These are phyloP conservation scores for Antennarius maculatus DNA, from an alignment of 2,797 vertebrate species.

Conservation along the genomic window DNA sequence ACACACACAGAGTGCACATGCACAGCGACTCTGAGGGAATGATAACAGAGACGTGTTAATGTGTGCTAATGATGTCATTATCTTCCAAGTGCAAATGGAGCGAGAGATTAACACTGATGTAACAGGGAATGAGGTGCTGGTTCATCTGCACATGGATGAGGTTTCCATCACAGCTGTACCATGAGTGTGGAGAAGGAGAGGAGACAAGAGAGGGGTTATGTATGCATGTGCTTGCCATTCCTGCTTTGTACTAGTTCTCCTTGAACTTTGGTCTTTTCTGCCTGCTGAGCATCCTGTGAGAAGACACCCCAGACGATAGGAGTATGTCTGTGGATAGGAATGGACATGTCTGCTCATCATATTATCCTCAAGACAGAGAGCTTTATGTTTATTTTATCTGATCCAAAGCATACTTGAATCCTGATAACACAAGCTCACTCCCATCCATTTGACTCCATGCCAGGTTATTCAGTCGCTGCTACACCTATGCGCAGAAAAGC, in stretches of 20 bases:
- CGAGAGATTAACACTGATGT: slow-evolving; percentile 66
- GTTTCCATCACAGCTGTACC: slow-evolving; percentile 16
- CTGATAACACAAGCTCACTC: slow-evolving; percentile 23
- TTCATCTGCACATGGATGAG: slow-evolving; percentile 30
- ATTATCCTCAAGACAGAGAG: neutral
- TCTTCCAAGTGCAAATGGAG: slow-evolving; percentile 76
- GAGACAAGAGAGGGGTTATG: neutral
- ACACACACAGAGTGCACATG: slow-evolving; percentile 8
- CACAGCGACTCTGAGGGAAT: slow-evolving; percentile 46
- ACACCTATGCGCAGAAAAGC: slow-evolving; percentile 11
- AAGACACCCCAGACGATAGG: slow-evolving; percentile 36
- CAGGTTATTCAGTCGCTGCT: slow-evolving; percentile 32
- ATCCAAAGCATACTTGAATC: slow-evolving; percentile 2
- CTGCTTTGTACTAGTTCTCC: slow-evolving; percentile 17
- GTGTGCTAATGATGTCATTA: slow-evolving; percentile 77
- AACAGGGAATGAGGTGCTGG: slow-evolving; percentile 58
- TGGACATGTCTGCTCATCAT: slow-evolving; percentile 15
- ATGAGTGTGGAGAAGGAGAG: neutral
- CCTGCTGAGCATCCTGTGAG: slow-evolving; percentile 58
- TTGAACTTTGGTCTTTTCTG: slow-evolving; percentile 43
- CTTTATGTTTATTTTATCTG: slow-evolving; percentile 2
- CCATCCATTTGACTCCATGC: slow-evolving; percentile 19
- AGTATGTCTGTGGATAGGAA: slow-evolving; percentile 7
- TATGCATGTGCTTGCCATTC: slow-evolving; percentile 1
- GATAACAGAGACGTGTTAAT: slow-evolving; percentile 76